Evolutionary conservation across 2,797 vertebrate species (phyloP), one percentile per base, ranked within the genome.

Genomic region (Gastrophryne carolinensis): DNA sequence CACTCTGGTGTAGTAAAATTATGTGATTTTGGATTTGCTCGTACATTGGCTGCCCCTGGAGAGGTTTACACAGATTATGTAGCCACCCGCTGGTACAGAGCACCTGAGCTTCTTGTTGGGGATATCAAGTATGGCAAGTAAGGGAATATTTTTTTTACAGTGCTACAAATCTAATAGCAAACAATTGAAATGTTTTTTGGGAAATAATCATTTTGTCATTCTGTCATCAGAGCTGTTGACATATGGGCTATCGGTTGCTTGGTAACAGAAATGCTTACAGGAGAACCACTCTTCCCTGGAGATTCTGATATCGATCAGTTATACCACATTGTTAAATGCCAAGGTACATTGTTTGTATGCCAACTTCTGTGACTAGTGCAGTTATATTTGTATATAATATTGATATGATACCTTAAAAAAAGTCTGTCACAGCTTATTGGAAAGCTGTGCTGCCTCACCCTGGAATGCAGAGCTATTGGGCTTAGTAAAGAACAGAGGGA

Each of bases 291-390:
- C 54, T 96, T 96, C 80, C 94, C 95, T 1, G 95, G 96, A 75
- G 93, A 97, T 72, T 96, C 95, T 0, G 95, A 97, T 80, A 93
- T 96, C 19, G 95, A 97, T 81, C 96, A 98, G 67, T 89, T 98
- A 24, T 90, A 94, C 81, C 93, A 90, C 78, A 94, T 97, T 68
- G 88, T 93, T 80, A 86, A 79, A 53, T 94, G 93, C 85, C 89
- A 96, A 49, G 94, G 96, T 96, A 85, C 17, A 9, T 47, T 47
- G 17, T n/a, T n/a, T n/a, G n/a, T n/a, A n/a, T n/a, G n/a, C n/a
- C n/a, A n/a, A n/a, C n/a, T n/a, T n/a, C n/a, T n/a, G n/a, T n/a
- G n/a, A n/a, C n/a, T n/a, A n/a, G n/a, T n/a, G n/a, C n/a, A n/a
- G n/a, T n/a, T n/a, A n/a, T n/a, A n/a, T n/a, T n/a, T n/a, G n/a